phyloP scores from a whole-genome alignment of 1,140 invertebrate genomes.

The Neodiprion virginianus region DNA sequence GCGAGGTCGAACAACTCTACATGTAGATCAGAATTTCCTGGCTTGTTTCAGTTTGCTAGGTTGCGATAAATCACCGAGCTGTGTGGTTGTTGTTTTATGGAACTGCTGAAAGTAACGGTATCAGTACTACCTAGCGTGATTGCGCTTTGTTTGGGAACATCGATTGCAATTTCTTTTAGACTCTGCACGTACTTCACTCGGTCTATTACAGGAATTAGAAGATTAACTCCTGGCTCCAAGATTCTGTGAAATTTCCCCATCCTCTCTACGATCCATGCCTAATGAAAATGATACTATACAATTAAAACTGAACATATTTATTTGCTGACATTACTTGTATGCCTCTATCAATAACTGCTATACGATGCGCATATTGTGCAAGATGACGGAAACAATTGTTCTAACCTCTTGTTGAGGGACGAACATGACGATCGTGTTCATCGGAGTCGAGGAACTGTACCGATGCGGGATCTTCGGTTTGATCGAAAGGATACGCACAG shows the following conservation, averaged over 20 bases:
- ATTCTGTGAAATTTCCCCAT: conserved; percentile 98
- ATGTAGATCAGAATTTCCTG: no score
- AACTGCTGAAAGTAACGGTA: neutral
- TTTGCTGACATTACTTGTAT: conserved; percentile 15
- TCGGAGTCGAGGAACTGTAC: conserved; percentile 73
- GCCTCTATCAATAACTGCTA: neutral
- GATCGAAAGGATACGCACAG: conserved; percentile 32
- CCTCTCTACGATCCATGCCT: conserved; percentile 98
- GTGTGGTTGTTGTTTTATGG: no score
- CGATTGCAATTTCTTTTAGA: conserved; percentile 99
- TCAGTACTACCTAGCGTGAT: conserved; percentile 80
- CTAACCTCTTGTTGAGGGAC: conserved; percentile 96
- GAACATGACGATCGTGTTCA: conserved; percentile 96
- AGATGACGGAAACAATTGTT: conserved; percentile 11
- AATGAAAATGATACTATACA: conserved; percentile 37
- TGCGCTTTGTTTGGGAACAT: conserved; percentile 98
- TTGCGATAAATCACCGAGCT: no score
- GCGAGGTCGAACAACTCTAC: no score
- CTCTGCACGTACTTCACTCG: conserved; percentile 97
- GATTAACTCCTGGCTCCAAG: conserved; percentile 92
- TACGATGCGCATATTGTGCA: neutral
- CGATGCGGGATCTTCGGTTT: conserved; percentile 49
- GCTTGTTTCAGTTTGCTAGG: no score
- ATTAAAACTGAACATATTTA: conserved; percentile 13
- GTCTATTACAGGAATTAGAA: conserved; percentile 92